phyloP scores from a whole-genome alignment of 2,113 vertebrate genomes.

The Callospermophilus lateralis region DNA sequence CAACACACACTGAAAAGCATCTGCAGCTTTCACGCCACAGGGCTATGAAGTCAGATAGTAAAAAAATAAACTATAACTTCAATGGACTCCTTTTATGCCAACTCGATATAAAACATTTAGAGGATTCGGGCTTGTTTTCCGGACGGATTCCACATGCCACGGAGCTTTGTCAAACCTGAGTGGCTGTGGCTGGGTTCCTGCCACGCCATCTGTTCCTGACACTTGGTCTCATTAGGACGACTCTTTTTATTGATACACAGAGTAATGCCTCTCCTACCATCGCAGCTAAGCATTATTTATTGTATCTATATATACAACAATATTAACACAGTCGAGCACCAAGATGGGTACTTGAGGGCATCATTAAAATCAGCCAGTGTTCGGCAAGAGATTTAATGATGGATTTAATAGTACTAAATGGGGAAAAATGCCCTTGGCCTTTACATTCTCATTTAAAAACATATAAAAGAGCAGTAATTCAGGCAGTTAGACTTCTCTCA shows the following conservation, averaged over 20 bases:
- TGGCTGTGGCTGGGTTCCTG: constrained; percentile 73
- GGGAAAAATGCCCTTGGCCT: constrained; percentile 89
- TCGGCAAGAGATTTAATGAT: constrained; percentile 89
- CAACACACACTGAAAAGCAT: constrained; percentile 46
- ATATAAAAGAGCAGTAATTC: constrained; percentile 89
- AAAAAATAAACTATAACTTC: constrained; percentile 76
- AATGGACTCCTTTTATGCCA: constrained; percentile 85
- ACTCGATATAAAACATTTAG: constrained; percentile 83
- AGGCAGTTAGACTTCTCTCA: constrained; percentile 87
- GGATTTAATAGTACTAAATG: constrained; percentile 90
- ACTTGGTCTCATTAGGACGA: constrained; percentile 86
- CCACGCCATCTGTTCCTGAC: constrained; percentile 79
- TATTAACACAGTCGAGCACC: constrained; percentile 89
- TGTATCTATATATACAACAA: constrained; percentile 88
- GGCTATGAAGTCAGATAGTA: constrained; percentile 78
- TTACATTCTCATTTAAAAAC: constrained; percentile 90
- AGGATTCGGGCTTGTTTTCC: constrained; percentile 75
- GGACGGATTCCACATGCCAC: constrained; percentile 64
- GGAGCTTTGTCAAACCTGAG: constrained; percentile 75
- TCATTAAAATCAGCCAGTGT: constrained; percentile 89
- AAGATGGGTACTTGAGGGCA: constrained; percentile 87
- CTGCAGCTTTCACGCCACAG: constrained; percentile 68
- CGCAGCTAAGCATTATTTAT: constrained; percentile 90
- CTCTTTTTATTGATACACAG: constrained; percentile 86
- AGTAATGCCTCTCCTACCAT: constrained; percentile 83